phyloP scores from a whole-genome alignment of 2,797 vertebrate genomes.

The Clarias fuscus region DNA sequence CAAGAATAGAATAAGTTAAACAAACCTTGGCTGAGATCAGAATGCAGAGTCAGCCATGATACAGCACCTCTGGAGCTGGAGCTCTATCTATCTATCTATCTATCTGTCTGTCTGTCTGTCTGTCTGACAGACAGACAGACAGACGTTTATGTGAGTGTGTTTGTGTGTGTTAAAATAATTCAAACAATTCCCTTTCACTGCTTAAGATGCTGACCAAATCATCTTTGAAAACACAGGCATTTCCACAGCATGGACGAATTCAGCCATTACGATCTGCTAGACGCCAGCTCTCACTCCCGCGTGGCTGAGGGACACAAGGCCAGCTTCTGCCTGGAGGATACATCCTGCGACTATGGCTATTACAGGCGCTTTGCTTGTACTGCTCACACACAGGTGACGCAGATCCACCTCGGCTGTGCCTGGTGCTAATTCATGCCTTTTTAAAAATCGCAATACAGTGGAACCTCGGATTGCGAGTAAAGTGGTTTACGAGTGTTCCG shows the following conservation, averaged over 20 bases:
- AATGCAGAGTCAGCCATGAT: too few species aligned
- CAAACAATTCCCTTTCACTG: neutral
- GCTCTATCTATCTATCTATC: too few species aligned
- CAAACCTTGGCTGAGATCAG: neutral
- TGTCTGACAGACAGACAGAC: too few species aligned
- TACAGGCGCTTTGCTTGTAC: conserved; percentile 93
- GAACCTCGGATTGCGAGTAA: too few species aligned
- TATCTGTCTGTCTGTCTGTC: too few species aligned
- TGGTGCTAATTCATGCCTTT: neutral
- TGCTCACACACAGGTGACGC: conserved; percentile 84
- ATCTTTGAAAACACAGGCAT: conserved; percentile 76
- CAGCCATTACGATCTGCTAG: conserved; percentile 95
- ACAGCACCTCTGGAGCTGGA: too few species aligned
- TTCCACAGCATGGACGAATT: conserved; percentile 99
- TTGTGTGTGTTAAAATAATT: neutral
- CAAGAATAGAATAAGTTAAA: neutral
- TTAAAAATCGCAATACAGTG: neutral
- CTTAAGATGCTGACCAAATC: neutral
- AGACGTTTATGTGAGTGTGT: too few species aligned
- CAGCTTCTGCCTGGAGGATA: conserved; percentile 98
- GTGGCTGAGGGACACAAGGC: conserved; percentile 98
- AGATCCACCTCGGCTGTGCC: neutral
- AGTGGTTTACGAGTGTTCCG: too few species aligned
- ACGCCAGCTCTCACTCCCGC: conserved; percentile 81
- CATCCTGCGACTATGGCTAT: conserved; percentile 96